Evolutionary conservation across 2,797 vertebrate species (phyloP).

Genomic region (Parauchenoglanis ngamensis): DNA sequence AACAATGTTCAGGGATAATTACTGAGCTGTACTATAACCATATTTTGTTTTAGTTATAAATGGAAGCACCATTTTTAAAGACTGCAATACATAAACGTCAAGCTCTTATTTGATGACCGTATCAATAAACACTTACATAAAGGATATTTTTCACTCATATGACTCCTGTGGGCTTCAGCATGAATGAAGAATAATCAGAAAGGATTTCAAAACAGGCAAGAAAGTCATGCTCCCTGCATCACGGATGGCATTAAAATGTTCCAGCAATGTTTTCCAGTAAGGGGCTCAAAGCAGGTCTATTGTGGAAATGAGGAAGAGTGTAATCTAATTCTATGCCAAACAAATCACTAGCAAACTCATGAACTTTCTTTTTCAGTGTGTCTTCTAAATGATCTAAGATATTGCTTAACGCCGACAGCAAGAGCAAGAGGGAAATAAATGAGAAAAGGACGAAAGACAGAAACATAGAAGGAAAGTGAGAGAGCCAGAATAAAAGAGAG

Average conservation of each 20-base stretch:
- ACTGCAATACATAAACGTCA: not conserved
- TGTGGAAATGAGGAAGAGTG: not conserved
- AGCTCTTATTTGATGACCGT: not conserved
- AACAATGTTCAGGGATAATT: not conserved
- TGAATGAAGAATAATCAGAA: not conserved
- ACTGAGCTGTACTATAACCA: not conserved
- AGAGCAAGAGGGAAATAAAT: not conserved
- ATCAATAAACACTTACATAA: not conserved
- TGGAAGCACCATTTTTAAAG: not conserved
- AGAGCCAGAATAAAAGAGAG: not conserved
- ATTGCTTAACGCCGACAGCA: not conserved
- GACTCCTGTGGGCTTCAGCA: not conserved
- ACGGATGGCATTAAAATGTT: not conserved
- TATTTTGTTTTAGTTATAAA: not conserved
- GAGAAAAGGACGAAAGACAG: not conserved
- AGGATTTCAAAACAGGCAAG: not conserved
- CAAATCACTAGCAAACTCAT: conserved; percentile 2
- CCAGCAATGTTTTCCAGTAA: conserved; percentile 33
- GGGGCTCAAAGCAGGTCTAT: not conserved
- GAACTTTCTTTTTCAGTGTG: not conserved
- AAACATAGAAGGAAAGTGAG: not conserved
- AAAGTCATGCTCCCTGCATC: conserved; percentile 21
- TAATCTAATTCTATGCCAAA: not conserved
- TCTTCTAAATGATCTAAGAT: not conserved
- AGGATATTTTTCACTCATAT: not conserved